These are phyloP conservation scores for Pygocentrus nattereri DNA, from an alignment of 2,797 vertebrate species.

Conservation along the genomic window DNA sequence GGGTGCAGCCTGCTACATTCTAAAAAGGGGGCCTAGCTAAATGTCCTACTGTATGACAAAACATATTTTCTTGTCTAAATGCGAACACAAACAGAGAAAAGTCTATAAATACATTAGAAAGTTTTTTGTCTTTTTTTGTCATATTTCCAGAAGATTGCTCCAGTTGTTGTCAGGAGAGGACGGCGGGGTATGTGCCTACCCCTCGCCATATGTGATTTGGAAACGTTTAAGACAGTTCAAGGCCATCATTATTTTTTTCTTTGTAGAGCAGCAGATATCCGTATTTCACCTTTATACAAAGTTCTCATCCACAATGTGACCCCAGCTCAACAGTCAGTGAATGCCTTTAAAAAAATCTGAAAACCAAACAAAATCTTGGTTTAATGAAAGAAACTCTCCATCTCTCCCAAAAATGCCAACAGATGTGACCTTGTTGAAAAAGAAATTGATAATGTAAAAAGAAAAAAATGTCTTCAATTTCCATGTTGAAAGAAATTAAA, in stretches of 20 bases:
- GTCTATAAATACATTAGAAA: conserved; percentile 88
- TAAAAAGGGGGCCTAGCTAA: conserved; percentile 83
- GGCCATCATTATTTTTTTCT: conserved; percentile 83
- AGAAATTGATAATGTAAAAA: conserved; percentile 54
- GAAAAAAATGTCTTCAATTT: conserved; percentile 42
- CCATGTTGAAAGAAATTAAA: conserved; percentile 60
- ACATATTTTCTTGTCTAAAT: conserved; percentile 77
- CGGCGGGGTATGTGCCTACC: conserved; percentile 35
- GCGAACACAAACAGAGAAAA: conserved; percentile 72
- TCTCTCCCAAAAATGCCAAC: conserved; percentile 66
- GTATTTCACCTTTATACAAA: conserved; percentile 80
- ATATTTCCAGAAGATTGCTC: conserved; percentile 83
- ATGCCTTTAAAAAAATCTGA: conserved; percentile 65
- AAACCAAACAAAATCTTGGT: conserved; percentile 49
- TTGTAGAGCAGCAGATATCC: conserved; percentile 88
- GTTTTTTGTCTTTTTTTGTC: conserved; percentile 81
- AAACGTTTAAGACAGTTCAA: conserved; percentile 88
- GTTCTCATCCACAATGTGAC: conserved; percentile 75
- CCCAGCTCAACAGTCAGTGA: conserved; percentile 74
- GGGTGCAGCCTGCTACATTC: conserved; percentile 91
- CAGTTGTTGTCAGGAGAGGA: conserved; percentile 64
- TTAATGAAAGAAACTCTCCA: conserved; percentile 49
- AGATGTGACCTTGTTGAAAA: conserved; percentile 65
- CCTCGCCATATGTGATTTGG: conserved; percentile 77
- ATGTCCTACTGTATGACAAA: conserved; percentile 76